Evolutionary conservation across 2,113 vertebrate genomes (phyloP).

Genomic region (Herpetotheres cachinnans): DNA sequence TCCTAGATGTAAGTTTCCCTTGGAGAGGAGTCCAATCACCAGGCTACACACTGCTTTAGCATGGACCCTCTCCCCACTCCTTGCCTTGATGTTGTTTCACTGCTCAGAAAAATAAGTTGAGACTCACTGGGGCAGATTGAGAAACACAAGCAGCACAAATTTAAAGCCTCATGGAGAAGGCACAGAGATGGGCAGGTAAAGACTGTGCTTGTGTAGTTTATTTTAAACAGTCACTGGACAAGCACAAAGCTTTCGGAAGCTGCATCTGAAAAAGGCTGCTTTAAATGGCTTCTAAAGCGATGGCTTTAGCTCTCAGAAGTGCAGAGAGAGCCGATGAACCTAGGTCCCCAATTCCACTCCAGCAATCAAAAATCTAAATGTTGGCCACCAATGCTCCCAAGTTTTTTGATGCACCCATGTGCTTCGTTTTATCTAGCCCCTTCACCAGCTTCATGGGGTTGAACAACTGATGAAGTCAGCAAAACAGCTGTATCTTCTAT

Average conservation of each 20-base stretch:
- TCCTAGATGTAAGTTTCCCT: neutral
- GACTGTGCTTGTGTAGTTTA: neutral
- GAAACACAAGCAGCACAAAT: neutral
- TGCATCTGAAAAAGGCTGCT: neutral
- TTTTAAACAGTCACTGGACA: neutral
- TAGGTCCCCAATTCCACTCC: neutral
- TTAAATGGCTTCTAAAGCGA: neutral
- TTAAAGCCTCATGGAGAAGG: neutral
- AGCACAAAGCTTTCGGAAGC: neutral
- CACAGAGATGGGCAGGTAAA: neutral
- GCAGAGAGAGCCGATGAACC: neutral
- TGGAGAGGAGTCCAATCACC: neutral
- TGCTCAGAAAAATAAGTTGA: conserved; percentile 13
- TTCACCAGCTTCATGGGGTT: neutral
- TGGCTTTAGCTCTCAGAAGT: neutral
- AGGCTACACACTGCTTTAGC: neutral
- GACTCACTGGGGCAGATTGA: neutral
- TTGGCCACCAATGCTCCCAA: neutral
- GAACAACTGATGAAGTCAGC: neutral
- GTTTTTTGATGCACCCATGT: neutral
- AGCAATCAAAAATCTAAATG: neutral
- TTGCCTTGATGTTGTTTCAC: neutral
- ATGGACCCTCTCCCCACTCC: neutral
- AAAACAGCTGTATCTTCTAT: neutral
- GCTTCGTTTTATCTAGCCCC: neutral